Conservation (phyloP, 2,797 vertebrate genomes). For the Taeniopygia guttata region DNA sequence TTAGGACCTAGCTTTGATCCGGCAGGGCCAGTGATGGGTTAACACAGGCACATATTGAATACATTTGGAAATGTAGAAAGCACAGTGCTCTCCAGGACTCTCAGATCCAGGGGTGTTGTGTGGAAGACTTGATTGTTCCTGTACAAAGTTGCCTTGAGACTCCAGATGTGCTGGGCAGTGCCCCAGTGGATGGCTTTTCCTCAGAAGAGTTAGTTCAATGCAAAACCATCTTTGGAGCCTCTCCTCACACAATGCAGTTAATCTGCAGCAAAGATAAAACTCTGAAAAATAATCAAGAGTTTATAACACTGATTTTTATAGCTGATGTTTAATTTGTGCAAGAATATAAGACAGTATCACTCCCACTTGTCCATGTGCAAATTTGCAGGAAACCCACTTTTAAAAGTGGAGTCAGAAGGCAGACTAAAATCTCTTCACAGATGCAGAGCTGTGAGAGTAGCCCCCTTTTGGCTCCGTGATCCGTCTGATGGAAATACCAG, state of each 20-base stretch:
- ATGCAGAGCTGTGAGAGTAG: background rate
- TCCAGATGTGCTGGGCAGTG: background rate
- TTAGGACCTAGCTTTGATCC: background rate
- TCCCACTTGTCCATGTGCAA: background rate
- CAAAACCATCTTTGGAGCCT: background rate
- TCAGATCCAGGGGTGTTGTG: background rate
- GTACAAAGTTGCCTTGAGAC: background rate
- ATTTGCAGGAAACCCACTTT: background rate
- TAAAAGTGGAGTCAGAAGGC: background rate
- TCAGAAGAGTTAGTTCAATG: background rate
- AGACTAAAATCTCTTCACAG: background rate
- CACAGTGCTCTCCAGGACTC: background rate
- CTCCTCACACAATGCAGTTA: background rate
- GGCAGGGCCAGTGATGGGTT: background rate
- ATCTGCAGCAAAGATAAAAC: background rate
- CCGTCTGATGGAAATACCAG: background rate
- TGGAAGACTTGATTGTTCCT: background rate
- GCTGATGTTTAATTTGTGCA: background rate
- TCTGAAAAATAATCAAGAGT: background rate
- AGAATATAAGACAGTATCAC: background rate
- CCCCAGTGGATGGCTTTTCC: accelerated
- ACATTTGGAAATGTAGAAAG: background rate
- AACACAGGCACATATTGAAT: background rate
- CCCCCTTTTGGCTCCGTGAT: background rate
- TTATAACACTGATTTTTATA: background rate